Conservation (phyloP, 1,140 invertebrate genomes). For the Cylas formicarius region DNA sequence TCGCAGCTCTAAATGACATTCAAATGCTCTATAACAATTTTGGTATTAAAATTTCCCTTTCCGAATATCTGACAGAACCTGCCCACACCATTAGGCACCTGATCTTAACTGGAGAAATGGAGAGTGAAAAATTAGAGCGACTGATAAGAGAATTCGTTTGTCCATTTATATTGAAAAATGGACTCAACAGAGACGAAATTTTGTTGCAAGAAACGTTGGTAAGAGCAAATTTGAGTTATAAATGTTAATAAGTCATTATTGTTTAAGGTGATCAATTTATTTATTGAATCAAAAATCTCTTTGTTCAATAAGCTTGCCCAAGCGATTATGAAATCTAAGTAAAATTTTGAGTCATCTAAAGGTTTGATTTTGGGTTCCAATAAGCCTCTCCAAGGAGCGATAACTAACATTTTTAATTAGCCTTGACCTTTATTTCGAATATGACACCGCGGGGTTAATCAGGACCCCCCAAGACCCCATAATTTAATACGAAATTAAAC, state of each 20-base stretch:
- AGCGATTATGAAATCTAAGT: too few relatives aligned
- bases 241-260: background rate
- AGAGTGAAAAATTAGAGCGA: constrained; percentile 17
- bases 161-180: constrained; percentile 25
- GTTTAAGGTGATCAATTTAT: too few relatives aligned
- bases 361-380: too few relatives aligned
- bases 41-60: constrained; percentile 21
- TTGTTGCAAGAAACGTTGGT: constrained; percentile 29
- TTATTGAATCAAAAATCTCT: too few relatives aligned
- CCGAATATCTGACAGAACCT: constrained; percentile 19
- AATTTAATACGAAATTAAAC: too few relatives aligned
- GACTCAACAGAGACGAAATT: constrained; percentile 24
- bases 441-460: too few relatives aligned
- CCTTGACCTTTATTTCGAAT: too few relatives aligned
- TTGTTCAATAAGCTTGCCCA: too few relatives aligned
- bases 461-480: too few relatives aligned
- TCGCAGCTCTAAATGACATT: constrained; percentile 20
- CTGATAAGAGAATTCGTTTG: constrained; percentile 27
- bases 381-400: too few relatives aligned
- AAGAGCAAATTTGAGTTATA: constrained; percentile 7
- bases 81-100: constrained; percentile 12
- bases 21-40: constrained; percentile 24
- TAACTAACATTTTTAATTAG: too few relatives aligned
- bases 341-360: too few relatives aligned
- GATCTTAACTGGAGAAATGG: constrained; percentile 15